Conservation (phyloP, 2,113 vertebrate species). For the Martes martes region DNA sequence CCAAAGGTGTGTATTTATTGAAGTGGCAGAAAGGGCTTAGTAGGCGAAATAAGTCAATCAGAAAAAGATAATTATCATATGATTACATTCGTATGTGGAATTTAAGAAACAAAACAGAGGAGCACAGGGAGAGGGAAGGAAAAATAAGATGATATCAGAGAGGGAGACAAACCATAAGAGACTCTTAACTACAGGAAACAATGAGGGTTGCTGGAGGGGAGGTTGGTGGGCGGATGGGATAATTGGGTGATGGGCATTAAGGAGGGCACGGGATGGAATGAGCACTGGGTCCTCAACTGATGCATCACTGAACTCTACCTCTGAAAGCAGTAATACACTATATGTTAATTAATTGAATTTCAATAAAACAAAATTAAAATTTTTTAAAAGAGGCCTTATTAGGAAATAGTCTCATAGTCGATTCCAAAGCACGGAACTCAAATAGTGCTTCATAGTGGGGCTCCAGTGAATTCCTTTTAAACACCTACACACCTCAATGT, state of each 20-base stretch:
- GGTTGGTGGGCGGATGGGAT: background rate
- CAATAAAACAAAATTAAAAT: background rate
- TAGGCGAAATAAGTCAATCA: background rate
- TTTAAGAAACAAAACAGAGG: background rate
- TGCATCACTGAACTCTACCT: background rate
- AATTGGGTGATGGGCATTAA: background rate
- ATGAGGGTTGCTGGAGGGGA: background rate
- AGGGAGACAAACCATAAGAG: background rate
- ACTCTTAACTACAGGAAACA: background rate
- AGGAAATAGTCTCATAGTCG: background rate
- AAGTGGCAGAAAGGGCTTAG: background rate
- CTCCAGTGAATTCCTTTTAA: background rate
- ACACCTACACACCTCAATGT: slow-evolving; percentile 1
- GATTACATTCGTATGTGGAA: background rate
- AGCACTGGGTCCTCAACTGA: background rate
- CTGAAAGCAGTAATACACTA: background rate
- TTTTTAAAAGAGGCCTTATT: background rate
- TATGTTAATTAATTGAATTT: background rate
- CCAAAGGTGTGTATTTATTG: background rate
- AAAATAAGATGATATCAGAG: background rate
- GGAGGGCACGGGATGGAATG: background rate
- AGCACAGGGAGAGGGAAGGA: background rate
- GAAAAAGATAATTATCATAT: background rate
- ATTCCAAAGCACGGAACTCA: background rate
- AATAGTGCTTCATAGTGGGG: background rate